Conservation (phyloP, 2,888 invertebrate genomes). For the Acanthoscelides obtectus region DNA sequence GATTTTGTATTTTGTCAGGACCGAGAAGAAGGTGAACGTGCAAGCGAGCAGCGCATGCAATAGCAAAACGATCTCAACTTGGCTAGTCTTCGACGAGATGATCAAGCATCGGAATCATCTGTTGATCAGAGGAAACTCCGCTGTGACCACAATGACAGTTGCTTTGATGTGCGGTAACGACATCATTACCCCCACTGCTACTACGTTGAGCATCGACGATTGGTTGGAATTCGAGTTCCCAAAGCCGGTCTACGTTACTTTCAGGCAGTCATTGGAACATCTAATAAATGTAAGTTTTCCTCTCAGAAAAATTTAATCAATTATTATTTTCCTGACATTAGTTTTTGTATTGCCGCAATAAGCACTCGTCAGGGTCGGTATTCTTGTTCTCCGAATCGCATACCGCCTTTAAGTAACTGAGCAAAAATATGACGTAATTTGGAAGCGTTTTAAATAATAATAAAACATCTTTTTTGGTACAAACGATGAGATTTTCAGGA, state of each 20-base stretch:
- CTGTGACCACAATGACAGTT: slow-evolving; percentile 76
- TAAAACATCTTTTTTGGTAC: no score
- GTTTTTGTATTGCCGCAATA: no score
- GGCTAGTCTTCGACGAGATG: slow-evolving; percentile 86
- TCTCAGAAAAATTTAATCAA: no score
- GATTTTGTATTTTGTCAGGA: slow-evolving; percentile 42
- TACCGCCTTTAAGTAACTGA: no score
- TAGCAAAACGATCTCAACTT: slow-evolving; percentile 55
- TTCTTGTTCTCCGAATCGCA: no score
- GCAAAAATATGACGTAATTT: no score
- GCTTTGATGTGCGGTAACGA: slow-evolving; percentile 35
- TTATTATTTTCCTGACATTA: no score
- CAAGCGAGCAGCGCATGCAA: slow-evolving; percentile 57
- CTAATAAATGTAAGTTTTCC: slow-evolving; percentile 21
- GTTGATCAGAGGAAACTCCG: slow-evolving; percentile 72
- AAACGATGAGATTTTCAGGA: no score
- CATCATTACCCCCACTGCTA: slow-evolving; percentile 23
- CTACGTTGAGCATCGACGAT: slow-evolving; percentile 34
- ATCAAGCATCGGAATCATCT: slow-evolving; percentile 64
- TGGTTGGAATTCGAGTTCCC: slow-evolving; percentile 36
- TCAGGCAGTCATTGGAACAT: slow-evolving; percentile 27
- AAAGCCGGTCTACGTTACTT: slow-evolving; percentile 23
- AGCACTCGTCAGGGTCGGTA: no score
- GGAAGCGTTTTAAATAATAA: no score
- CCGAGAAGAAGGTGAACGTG: slow-evolving; percentile 59